Conservation (phyloP, 2,113 vertebrate genomes). For the Archocentrus centrarchus region DNA sequence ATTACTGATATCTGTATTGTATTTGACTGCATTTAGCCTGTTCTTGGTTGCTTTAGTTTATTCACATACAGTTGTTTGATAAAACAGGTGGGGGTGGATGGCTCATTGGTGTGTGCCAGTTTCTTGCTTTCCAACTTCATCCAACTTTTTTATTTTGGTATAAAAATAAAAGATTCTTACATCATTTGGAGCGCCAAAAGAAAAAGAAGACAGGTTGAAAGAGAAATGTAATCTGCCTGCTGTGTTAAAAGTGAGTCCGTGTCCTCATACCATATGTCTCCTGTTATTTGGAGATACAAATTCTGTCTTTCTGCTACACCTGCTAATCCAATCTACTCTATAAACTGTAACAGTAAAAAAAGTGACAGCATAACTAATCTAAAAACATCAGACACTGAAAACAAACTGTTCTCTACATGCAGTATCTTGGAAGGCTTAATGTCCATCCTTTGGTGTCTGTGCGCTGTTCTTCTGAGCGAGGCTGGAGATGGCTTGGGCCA, state of each 20-base stretch:
- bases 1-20: neutral
- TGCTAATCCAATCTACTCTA: neutral
- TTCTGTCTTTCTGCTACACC: no score
- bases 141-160: neutral
- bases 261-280: neutral
- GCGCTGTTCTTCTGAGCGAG: conserved; percentile 71
- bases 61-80: neutral
- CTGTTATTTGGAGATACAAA: no score
- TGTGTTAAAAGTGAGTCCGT: no score
- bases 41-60: neutral
- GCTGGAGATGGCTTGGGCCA: conserved; percentile 81
- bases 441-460: conserved; percentile 55
- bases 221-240: neutral
- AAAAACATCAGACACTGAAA: neutral
- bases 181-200: neutral
- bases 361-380: neutral
- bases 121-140: neutral
- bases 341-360: neutral
- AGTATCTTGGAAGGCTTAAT: neutral
- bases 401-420: neutral
- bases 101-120: neutral
- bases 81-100: neutral
- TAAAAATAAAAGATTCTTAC: conserved; percentile 6
- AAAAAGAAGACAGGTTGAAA: accelerated
- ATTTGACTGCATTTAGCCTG: neutral